These are phyloP conservation scores for Microvelia longipes DNA, from an alignment of 1,140 invertebrate genomes.

Conservation along the genomic window DNA sequence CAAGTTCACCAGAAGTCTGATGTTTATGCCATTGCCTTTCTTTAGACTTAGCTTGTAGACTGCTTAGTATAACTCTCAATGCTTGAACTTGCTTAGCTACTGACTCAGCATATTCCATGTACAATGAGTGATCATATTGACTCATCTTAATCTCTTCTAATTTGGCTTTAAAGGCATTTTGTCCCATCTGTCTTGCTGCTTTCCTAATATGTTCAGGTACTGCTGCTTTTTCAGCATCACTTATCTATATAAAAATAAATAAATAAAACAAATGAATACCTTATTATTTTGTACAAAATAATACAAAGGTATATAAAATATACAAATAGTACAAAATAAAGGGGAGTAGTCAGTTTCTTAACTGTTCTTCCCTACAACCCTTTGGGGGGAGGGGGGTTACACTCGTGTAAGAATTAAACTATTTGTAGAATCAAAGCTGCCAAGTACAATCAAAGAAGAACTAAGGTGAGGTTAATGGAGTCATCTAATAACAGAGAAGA, in stretches of 20 bases:
- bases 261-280: background rate
- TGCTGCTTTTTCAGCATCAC: slow-evolving; percentile 75
- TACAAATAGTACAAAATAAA: too few relatives aligned
- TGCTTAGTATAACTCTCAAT: slow-evolving; percentile 41
- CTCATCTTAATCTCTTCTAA: slow-evolving; percentile 89
- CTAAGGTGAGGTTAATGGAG: too few relatives aligned
- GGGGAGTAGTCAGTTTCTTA: too few relatives aligned
- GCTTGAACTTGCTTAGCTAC: slow-evolving; percentile 54
- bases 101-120: slow-evolving; percentile 61
- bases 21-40: slow-evolving; percentile 85
- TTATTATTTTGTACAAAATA: too few relatives aligned
- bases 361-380: too few relatives aligned
- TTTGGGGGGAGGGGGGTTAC: too few relatives aligned
- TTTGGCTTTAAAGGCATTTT: slow-evolving; percentile 74
- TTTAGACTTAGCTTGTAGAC: slow-evolving; percentile 78
- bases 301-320: too few relatives aligned
- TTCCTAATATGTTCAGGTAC: slow-evolving; percentile 76
- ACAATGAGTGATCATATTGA: slow-evolving; percentile 77
- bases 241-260: slow-evolving; percentile 37
- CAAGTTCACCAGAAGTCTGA: slow-evolving; percentile 85
- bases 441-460: too few relatives aligned
- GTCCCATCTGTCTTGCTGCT: slow-evolving; percentile 84
- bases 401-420: too few relatives aligned
- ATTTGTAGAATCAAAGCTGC: too few relatives aligned
- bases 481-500: too few relatives aligned